A percentile compares a stretch with the other conserved stretches of the same genome.
Evolutionary conservation across 2,113 vertebrate species (phyloP).

Genomic region (Trogon melanurus): DNA sequence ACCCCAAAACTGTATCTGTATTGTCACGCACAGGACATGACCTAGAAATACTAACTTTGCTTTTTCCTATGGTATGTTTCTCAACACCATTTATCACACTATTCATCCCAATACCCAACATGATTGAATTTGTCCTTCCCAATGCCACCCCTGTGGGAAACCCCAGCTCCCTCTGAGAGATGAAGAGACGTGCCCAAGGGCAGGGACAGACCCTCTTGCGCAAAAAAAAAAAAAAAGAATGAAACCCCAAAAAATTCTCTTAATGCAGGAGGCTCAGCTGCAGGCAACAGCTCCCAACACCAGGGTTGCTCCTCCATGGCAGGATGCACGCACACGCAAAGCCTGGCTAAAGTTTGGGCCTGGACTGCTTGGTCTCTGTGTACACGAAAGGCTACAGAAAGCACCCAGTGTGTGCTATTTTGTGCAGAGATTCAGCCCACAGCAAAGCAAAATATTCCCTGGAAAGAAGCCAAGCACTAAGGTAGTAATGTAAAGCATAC

Average conservation of each 20-base stretch:
- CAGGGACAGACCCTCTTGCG: neutral
- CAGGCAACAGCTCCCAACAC: neutral
- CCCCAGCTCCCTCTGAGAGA: accelerated
- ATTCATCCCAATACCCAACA: neutral
- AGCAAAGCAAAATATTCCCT: neutral
- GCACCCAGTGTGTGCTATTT: neutral
- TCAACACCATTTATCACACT: neutral
- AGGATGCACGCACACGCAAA: accelerated
- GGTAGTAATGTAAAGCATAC: neutral
- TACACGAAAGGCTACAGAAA: neutral
- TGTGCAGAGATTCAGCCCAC: neutral
- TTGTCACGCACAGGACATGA: no score
- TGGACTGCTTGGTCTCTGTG: neutral
- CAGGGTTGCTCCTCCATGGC: accelerated
- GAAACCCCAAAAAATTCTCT: neutral
- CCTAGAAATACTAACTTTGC: neutral
- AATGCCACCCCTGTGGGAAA: neutral
- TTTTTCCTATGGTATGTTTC: neutral
- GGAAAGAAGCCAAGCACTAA: neutral
- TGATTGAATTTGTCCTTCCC: neutral
- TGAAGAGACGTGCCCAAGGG: neutral
- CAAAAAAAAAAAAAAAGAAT: neutral
- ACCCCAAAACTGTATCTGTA: neutral
- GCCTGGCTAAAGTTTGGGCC: neutral
- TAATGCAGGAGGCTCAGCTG: neutral